phyloP scores from a whole-genome alignment of 2,888 invertebrate genomes.

The Leptura quadrifasciata region DNA sequence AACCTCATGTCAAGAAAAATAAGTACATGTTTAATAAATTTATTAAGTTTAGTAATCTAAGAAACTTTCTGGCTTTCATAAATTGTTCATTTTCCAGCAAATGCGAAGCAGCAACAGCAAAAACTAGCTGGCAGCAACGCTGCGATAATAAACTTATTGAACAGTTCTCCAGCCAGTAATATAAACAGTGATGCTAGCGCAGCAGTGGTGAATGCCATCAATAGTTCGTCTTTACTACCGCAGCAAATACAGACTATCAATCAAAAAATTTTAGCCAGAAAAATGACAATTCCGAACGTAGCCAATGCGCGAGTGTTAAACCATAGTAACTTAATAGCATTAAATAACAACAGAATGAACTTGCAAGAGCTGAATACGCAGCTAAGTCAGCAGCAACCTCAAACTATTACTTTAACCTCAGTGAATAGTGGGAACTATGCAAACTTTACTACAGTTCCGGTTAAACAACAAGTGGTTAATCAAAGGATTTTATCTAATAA shows the following conservation, averaged over 20 bases:
- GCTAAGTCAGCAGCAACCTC: slow-evolving; percentile 65
- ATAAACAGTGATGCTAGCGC: slow-evolving; percentile 78
- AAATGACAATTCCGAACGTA: slow-evolving; percentile 77
- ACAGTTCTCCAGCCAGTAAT: slow-evolving; percentile 83
- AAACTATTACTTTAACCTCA: slow-evolving; percentile 71
- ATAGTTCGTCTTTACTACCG: slow-evolving; percentile 69
- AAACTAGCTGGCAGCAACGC: slow-evolving; percentile 78
- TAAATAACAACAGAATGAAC: slow-evolving; percentile 68
- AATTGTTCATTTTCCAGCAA: slow-evolving; percentile 59
- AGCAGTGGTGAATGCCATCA: slow-evolving; percentile 74
- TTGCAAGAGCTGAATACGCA: slow-evolving; percentile 65
- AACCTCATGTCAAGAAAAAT: too few relatives aligned
- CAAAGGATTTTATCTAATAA: slow-evolving; percentile 54
- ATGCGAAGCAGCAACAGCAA: slow-evolving; percentile 67
- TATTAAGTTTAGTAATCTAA: too few relatives aligned
- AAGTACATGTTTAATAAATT: too few relatives aligned
- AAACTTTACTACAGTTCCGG: slow-evolving; percentile 69
- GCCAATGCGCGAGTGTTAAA: slow-evolving; percentile 71
- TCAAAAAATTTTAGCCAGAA: slow-evolving; percentile 75
- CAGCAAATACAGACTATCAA: slow-evolving; percentile 68
- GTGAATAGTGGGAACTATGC: slow-evolving; percentile 66
- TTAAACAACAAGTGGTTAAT: slow-evolving; percentile 67
- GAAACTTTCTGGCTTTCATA: neutral
- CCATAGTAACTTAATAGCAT: slow-evolving; percentile 72
- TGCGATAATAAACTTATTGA: slow-evolving; percentile 85